phyloP scores from a whole-genome alignment of 2,797 vertebrate genomes.

The Chelon labrosus region DNA sequence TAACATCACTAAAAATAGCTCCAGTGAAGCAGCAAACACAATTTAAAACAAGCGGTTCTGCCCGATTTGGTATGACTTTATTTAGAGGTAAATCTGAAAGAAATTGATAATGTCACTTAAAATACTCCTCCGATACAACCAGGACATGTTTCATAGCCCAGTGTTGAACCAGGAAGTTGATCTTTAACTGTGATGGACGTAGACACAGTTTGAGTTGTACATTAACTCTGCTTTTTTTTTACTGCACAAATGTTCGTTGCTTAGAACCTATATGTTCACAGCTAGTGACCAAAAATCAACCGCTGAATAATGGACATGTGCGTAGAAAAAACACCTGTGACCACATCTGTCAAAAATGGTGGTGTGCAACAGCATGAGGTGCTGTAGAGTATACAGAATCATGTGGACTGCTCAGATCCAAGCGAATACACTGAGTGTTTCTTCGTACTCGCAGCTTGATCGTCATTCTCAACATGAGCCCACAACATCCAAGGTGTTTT shows the following conservation, averaged over 20 bases:
- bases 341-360: too few species aligned
- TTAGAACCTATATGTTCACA: too few species aligned
- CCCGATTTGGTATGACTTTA: not conserved
- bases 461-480: slow-evolving; percentile 1
- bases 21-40: not conserved
- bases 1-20: not conserved
- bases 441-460: slow-evolving; percentile 1
- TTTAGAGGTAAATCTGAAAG: not conserved
- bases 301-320: not conserved
- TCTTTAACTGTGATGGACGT: not conserved
- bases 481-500: slow-evolving; percentile 1
- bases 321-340: not conserved
- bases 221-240: too few species aligned
- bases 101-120: too few species aligned
- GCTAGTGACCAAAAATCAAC: too few species aligned
- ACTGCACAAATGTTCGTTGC: too few species aligned
- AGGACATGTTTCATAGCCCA: not conserved
- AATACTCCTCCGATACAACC: not conserved
- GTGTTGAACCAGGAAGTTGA: too few species aligned
- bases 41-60: not conserved
- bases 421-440: not conserved
- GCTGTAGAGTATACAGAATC: not conserved
- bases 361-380: not conserved
- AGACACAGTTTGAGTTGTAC: not conserved
- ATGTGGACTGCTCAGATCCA: slow-evolving; percentile 4